Evolutionary conservation across 2,797 vertebrate genomes (phyloP).

Genomic region (Sebastes taczanowskii): DNA sequence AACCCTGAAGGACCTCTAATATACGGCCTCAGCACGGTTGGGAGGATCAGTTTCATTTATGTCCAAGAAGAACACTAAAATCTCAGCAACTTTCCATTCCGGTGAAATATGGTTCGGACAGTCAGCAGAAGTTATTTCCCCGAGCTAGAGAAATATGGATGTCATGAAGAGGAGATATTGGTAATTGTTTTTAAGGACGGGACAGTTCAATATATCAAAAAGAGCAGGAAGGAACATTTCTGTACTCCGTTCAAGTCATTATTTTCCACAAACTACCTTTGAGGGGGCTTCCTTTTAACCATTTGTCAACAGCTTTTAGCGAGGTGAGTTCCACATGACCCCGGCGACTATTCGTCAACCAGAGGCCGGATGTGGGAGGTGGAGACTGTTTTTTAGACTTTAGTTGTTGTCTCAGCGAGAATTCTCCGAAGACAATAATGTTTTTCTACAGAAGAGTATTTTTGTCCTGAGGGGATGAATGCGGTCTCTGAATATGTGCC

Average conservation of each 20-base stretch:
- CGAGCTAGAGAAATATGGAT: constrained; percentile 33
- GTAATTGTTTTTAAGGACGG: constrained; percentile 31
- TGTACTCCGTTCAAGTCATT: not conserved
- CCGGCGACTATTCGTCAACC: not conserved
- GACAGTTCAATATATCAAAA: constrained; percentile 14
- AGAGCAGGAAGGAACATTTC: constrained; percentile 5
- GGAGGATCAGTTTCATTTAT: constrained; percentile 26
- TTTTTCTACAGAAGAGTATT: not conserved
- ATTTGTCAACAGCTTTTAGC: constrained; percentile 4
- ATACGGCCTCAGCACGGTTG: not conserved
- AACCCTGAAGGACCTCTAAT: constrained; percentile 6
- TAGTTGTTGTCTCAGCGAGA: not conserved
- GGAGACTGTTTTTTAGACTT: not conserved
- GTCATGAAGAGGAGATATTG: constrained; percentile 18
- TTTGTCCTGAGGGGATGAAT: constrained; percentile 27
- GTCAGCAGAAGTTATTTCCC: constrained; percentile 52
- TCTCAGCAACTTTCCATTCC: constrained; percentile 35
- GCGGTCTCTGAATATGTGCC: constrained; percentile 15
- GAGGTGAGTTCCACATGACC: not conserved
- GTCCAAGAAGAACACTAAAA: not conserved
- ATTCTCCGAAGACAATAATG: not conserved
- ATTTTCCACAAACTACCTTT: constrained; percentile 3
- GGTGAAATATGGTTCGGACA: constrained; percentile 42
- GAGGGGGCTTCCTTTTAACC: not conserved
- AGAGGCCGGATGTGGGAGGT: not conserved